Percentiles rank a stretch among this genome's conserved stretches.
Conservation (phyloP, 2,888 invertebrate genomes). For the Nymphalis c-album region DNA sequence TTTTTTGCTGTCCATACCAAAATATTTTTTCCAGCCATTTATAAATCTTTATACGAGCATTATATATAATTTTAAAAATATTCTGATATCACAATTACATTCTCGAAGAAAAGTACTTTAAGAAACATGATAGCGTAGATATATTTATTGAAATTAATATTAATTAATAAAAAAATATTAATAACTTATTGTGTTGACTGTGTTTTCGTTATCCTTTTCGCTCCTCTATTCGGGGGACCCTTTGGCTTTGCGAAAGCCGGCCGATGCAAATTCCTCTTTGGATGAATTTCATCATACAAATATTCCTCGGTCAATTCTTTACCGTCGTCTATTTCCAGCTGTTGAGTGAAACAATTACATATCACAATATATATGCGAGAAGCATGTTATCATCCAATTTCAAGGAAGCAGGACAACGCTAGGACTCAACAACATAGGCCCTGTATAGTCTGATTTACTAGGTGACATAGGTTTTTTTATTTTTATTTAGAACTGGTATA, state of each 20-base stretch:
- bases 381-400: too few relatives aligned
- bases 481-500: too few relatives aligned
- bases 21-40: too few relatives aligned
- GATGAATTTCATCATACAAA: constrained; percentile 96
- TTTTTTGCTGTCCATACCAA: too few relatives aligned
- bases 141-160: not conserved
- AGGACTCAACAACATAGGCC: too few relatives aligned
- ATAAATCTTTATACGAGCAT: too few relatives aligned
- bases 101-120: not conserved
- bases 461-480: too few relatives aligned
- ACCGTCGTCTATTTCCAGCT: constrained; percentile 96
- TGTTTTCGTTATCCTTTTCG: constrained; percentile 91
- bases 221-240: constrained; percentile 96
- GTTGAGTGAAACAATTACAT: constrained; percentile 45
- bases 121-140: too few relatives aligned
- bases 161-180: not conserved
- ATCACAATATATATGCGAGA: too few relatives aligned
- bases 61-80: too few relatives aligned
- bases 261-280: constrained; percentile 92
- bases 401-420: too few relatives aligned
- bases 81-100: not conserved
- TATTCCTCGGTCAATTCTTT: constrained; percentile 94
- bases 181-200: constrained; percentile 68
- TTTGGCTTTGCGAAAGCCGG: constrained; percentile 98
- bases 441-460: too few relatives aligned